A percentile compares a stretch with the other conserved stretches of the same genome.
Conservation (phyloP, 2,113 vertebrate species). For the Dendropsophus ebraccatus region DNA sequence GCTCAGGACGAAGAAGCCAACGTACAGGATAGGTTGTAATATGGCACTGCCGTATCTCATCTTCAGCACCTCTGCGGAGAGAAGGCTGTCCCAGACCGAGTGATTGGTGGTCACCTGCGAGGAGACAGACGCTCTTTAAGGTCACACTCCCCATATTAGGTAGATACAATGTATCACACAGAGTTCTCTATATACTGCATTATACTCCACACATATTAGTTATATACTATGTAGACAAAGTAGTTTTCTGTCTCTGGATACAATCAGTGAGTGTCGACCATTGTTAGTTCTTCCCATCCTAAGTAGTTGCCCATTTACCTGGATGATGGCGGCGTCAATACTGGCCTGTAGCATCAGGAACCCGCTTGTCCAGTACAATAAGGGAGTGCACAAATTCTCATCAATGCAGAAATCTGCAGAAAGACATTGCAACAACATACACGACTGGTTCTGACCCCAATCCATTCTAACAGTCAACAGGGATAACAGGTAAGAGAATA, state of each 20-base stretch:
- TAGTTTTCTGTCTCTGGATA: too few relatives aligned
- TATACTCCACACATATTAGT: too few relatives aligned
- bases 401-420: background rate
- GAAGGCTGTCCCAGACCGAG: constrained; percentile 68
- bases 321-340: constrained; percentile 36
- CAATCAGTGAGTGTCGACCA: too few relatives aligned
- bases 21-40: background rate
- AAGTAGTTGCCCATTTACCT: background rate
- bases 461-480: too few relatives aligned
- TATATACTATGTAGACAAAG: too few relatives aligned
- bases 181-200: too few relatives aligned
- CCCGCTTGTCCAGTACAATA: background rate
- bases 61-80: constrained; percentile 60
- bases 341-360: constrained; percentile 27
- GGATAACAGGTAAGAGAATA: too few relatives aligned
- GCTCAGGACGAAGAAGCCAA: background rate
- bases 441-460: background rate
- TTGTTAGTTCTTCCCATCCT: too few relatives aligned
- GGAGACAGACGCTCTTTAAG: too few relatives aligned
- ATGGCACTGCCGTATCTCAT: constrained; percentile 9
- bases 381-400: background rate
- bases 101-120: constrained; percentile 64
- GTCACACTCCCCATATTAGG: too few relatives aligned
- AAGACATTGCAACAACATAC: background rate
- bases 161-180: too few relatives aligned